phyloP scores from a whole-genome alignment of 1,140 invertebrate genomes.

The Drosophila persimilis region DNA sequence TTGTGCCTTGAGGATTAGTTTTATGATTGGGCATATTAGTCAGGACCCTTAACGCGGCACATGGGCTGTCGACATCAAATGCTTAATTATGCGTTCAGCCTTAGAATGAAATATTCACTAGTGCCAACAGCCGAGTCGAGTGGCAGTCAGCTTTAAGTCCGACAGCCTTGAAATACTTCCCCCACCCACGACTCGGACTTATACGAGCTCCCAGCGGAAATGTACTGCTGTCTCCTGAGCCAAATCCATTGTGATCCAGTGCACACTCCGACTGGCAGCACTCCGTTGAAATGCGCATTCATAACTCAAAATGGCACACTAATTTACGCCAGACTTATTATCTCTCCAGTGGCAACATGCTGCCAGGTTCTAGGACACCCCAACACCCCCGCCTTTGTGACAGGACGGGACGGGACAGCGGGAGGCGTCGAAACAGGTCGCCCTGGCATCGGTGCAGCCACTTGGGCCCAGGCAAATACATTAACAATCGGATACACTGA shows the following conservation, averaged over 20 bases:
- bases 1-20: constrained; percentile 67
- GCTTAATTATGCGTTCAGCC: constrained; percentile 59
- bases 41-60: constrained; percentile 3
- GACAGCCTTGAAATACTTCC: not conserved
- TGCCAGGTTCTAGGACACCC: constrained; percentile 32
- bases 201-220: no score
- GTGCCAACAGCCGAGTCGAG: not conserved
- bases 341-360: constrained; percentile 69
- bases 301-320: constrained; percentile 82
- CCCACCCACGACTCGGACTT: not conserved
- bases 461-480: constrained; percentile 63
- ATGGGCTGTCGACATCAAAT: constrained; percentile 27
- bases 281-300: constrained; percentile 72
- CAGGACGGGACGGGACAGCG: constrained; percentile 3
- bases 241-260: constrained; percentile 61
- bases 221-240: not conserved
- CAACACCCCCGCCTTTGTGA: constrained; percentile 15
- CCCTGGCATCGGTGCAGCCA: constrained; percentile 31
- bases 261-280: constrained; percentile 7
- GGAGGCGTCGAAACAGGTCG: constrained; percentile 1
- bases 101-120: no score
- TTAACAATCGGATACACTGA: constrained; percentile 39
- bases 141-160: not conserved
- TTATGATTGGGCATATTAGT: constrained; percentile 77
- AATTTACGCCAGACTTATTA: constrained; percentile 81